These are phyloP conservation scores for Xylota sylvarum DNA, from an alignment of 2,888 invertebrate species.

Conservation along the genomic window DNA sequence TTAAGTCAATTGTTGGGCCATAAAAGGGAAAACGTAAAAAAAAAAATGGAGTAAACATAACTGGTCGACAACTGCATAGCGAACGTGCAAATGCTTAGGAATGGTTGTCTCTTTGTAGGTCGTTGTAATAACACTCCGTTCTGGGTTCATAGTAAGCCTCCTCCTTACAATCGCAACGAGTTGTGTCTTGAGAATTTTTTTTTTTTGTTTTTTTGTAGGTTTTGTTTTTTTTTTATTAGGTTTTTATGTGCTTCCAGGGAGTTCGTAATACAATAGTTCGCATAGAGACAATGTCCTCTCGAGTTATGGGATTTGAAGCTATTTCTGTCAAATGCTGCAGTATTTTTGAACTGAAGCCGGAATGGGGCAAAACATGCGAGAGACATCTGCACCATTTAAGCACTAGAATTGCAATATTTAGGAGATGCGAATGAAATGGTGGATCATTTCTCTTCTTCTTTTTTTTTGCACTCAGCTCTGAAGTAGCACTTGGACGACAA, in stretches of 20 bases:
- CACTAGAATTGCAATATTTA: not conserved
- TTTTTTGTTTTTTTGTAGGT: not conserved
- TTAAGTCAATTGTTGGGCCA: slow-evolving; percentile 70
- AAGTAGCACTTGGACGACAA: not conserved
- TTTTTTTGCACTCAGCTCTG: not conserved
- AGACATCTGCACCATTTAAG: slow-evolving; percentile 3
- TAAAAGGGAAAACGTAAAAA: slow-evolving; percentile 37
- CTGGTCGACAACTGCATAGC: slow-evolving; percentile 65
- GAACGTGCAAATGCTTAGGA: slow-evolving; percentile 56
- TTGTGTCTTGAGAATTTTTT: slow-evolving; percentile 22
- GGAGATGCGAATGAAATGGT: not conserved
- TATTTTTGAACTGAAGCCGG: not conserved
- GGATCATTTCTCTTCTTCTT: not conserved
- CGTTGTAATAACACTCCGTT: slow-evolving; percentile 30
- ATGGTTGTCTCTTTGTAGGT: slow-evolving; percentile 26
- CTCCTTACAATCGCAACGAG: slow-evolving; percentile 14
- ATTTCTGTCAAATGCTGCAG: slow-evolving; percentile 6
- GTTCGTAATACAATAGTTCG: slow-evolving; percentile 8
- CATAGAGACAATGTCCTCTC: slow-evolving; percentile 13
- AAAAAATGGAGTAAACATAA: slow-evolving; percentile 26
- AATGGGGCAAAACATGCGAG: not conserved
- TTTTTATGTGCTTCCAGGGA: slow-evolving; percentile 12
- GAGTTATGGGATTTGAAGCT: not conserved
- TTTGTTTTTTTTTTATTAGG: not conserved
- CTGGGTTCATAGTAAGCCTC: slow-evolving; percentile 13